Conservation (phyloP, 1,140 invertebrate species). For the Hyphantria cunea region DNA sequence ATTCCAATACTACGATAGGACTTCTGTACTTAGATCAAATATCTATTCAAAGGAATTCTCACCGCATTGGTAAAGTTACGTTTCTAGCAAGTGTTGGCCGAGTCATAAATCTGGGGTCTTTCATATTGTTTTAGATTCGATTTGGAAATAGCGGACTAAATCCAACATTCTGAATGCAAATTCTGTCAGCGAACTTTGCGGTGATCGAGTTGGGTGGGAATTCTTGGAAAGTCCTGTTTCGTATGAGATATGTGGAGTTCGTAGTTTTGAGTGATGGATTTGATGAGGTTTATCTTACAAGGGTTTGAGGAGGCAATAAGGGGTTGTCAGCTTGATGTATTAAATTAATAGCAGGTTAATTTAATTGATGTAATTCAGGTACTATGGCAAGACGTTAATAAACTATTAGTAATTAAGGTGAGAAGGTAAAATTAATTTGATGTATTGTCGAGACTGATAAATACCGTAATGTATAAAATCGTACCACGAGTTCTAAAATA, state of each 20-base stretch:
- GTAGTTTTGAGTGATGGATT: constrained; percentile 14
- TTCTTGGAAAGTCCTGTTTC: constrained; percentile 19
- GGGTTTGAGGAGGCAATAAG: constrained; percentile 9
- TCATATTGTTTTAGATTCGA: constrained; percentile 21
- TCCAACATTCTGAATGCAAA: constrained; percentile 18
- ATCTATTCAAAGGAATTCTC: constrained; percentile 12
- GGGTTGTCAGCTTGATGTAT: constrained; percentile 19
- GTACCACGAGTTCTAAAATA: no score
- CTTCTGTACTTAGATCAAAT: constrained; percentile 9
- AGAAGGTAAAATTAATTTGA: no score
- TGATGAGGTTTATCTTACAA: constrained; percentile 6
- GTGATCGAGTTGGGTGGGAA: constrained; percentile 12
- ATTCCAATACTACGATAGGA: constrained; percentile 15
- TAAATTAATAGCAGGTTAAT: constrained; percentile 25
- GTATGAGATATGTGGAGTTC: constrained; percentile 9
- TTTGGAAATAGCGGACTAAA: background rate
- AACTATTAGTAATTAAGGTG: background rate
- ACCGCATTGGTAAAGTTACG: constrained; percentile 16
- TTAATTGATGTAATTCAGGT: constrained; percentile 3
- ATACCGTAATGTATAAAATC: no score
- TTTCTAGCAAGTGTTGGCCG: constrained; percentile 11
- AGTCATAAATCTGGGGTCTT: constrained; percentile 28
- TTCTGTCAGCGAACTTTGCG: constrained; percentile 21
- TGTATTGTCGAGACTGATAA: no score
- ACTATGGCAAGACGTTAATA: background rate